A percentile compares a stretch with the other conserved stretches of the same genome.
These are phyloP conservation scores for Aphaenogaster rudis DNA, from an alignment of 1,140 invertebrate species.

Conservation along the genomic window DNA sequence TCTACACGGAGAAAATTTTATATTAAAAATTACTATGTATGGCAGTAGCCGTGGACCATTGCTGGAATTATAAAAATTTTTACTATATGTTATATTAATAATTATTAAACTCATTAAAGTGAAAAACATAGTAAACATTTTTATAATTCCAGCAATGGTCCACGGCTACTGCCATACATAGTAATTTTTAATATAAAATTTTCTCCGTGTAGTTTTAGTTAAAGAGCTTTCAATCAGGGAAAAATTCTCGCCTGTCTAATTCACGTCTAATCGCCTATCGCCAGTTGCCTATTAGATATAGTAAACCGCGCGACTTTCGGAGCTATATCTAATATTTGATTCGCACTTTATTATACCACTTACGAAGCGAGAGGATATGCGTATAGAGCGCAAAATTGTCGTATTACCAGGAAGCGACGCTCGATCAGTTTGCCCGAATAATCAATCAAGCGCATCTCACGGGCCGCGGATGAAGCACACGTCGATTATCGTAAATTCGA, in stretches of 20 bases:
- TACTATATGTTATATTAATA: no score
- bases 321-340: background rate
- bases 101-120: no score
- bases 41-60: no score
- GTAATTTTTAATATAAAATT: no score
- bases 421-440: background rate
- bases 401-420: constrained; percentile 3
- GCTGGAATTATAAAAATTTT: no score
- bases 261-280: background rate
- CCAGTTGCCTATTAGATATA: background rate
- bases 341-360: background rate
- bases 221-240: background rate
- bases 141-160: no score
- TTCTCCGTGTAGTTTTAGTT: background rate
- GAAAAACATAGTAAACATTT: no score
- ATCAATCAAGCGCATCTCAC: constrained; percentile 16
- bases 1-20: no score
- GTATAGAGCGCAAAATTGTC: constrained; percentile 20
- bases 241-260: background rate
- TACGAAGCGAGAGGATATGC: constrained; percentile 6
- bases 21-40: no score
- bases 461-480: background rate
- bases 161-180: no score
- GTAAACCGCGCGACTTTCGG: background rate
- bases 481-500: background rate